Evolutionary conservation across 2,797 vertebrate genomes (phyloP).

Genomic region (Phalanger gymnotis): DNA sequence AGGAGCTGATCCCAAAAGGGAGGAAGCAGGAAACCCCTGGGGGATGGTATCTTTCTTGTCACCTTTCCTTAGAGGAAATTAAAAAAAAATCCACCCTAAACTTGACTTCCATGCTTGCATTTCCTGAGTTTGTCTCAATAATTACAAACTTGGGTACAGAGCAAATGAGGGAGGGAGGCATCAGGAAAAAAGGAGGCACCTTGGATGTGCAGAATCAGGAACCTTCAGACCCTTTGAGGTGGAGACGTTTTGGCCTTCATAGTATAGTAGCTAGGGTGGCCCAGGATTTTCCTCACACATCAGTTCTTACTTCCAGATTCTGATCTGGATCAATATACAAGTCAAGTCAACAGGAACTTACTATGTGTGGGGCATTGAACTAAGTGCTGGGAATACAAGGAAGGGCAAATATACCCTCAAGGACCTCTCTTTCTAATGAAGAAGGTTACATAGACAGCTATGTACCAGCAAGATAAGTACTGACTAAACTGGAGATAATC

Average conservation of each 20-base stretch:
- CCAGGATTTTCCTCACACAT: neutral
- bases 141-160: neutral
- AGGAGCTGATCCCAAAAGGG: constrained; percentile 65
- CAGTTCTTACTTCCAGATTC: neutral
- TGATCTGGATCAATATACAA: neutral
- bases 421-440: neutral
- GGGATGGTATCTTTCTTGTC: constrained; percentile 66
- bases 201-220: neutral
- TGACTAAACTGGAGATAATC: neutral
- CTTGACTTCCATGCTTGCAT: constrained; percentile 23
- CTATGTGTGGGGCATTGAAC: neutral
- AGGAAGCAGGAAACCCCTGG: constrained; percentile 69
- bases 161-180: neutral
- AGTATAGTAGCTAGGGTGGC: neutral
- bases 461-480: neutral
- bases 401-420: neutral
- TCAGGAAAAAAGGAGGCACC: neutral
- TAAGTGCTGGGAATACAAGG: neutral
- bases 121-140: constrained; percentile 23
- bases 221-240: neutral
- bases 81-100: constrained; percentile 58
- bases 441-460: neutral
- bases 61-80: constrained; percentile 64
- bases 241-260: neutral
- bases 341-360: neutral